phyloP scores from a whole-genome alignment of 2,888 invertebrate species.

The Sarcophaga subvicina region DNA sequence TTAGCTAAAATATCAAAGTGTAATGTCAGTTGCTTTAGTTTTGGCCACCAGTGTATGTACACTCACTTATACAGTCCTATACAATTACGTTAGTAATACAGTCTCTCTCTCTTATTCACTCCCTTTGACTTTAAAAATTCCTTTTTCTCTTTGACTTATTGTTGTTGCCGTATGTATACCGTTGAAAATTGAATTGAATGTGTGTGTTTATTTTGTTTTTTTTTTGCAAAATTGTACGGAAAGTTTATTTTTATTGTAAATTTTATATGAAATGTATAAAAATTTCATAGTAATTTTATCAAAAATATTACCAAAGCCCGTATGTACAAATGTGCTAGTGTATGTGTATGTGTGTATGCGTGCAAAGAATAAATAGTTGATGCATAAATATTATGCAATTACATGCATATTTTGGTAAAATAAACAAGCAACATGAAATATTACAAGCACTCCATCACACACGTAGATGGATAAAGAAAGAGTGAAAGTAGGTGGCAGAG shows the following conservation, averaged over 20 bases:
- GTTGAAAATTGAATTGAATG: not conserved
- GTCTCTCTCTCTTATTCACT: not conserved
- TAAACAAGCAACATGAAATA: constrained; percentile 46
- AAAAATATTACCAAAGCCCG: not conserved
- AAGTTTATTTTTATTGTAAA: constrained; percentile 13
- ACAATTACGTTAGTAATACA: not conserved
- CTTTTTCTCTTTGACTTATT: not conserved
- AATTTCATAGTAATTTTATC: not conserved
- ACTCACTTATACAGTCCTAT: not conserved
- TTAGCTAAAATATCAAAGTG: too few relatives aligned
- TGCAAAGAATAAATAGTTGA: constrained; percentile 49
- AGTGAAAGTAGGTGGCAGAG: too few relatives aligned
- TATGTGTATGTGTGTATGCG: not conserved
- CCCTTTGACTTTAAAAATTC: not conserved
- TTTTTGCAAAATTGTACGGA: not conserved
- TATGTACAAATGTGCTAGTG: not conserved
- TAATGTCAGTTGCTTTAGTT: too few relatives aligned
- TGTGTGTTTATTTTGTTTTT: not conserved
- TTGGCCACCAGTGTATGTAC: too few relatives aligned
- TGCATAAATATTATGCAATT: constrained; percentile 60
- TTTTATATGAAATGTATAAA: not conserved
- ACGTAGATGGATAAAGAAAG: not conserved
- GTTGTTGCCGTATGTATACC: not conserved
- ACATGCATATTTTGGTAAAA: constrained; percentile 54
- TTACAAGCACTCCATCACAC: not conserved